Base-by-base conservation (phyloP, 1,140 invertebrate species). In the Ceratosolen solmsi region DNA sequence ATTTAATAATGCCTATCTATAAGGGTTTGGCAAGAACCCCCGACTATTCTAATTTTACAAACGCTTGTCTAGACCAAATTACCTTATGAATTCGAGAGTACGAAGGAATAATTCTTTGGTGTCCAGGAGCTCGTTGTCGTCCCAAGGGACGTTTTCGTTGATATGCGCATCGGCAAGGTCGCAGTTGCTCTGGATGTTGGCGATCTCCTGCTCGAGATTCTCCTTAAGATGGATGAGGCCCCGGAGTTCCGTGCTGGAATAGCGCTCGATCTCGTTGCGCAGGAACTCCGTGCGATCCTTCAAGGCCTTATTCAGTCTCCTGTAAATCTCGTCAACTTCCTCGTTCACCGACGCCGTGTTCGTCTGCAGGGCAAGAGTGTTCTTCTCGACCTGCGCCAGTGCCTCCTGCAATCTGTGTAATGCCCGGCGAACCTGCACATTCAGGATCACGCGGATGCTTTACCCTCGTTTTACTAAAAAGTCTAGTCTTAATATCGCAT, bases 141-240 rank as follows among this genome's bases (percentile, higher is more conserved):
- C 96, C 96, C 96, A 97, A 80, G 96, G 94, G 25, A 96, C 94
- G 84, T 96, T 96, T 86, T 97, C 95, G 87, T 95, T 95, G 94
- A 98, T 96, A 91, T 97, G 95, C 90, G 97, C 97, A 91, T 99
- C 98, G n/a, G 97, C 97, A 82, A 99, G 93, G 90, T 99, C 98
- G 92, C 97, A 98, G 91, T 99, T 99, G 88, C 96, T 97, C 86
- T 95, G 94, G 80, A 99, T 98, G 91, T 98, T 99, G 70, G 94
- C 94, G 86, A 98, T 95, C 92, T 99, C 98, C 88, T 96, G 94
- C 88, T 98, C 97, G 80, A 99, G 92, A 90, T 98, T 98, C 90
- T 98, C 96, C 92, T 98, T 97, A n/a, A 98, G 92, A 78, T 95
- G 94, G 30, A 94, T 95, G 63, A 98, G 92, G 85, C 96, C 96